Conservation (phyloP, 1,140 invertebrate species). For the Oppia nitens region DNA sequence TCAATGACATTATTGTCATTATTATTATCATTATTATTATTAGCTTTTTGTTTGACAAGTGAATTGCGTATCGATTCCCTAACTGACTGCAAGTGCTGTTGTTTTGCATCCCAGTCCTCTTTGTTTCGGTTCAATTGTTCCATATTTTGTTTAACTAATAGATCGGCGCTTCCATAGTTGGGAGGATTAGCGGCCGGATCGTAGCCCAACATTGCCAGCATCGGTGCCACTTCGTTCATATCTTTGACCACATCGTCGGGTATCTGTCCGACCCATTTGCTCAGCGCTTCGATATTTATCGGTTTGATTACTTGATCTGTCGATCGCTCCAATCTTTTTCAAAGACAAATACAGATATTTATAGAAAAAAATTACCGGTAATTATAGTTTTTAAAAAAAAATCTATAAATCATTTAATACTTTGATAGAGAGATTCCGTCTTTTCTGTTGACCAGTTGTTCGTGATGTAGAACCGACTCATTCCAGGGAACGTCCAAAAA, state of each 20-base stretch:
- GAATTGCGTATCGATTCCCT: constrained; percentile 19
- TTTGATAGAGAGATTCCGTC: constrained; percentile 69
- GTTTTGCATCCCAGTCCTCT: constrained; percentile 30
- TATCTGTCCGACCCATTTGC: constrained; percentile 88
- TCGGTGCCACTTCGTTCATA: constrained; percentile 78
- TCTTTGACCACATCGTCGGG: constrained; percentile 74
- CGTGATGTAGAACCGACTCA: constrained; percentile 88
- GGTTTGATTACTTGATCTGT: constrained; percentile 98
- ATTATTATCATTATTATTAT: not conserved
- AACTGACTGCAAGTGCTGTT: constrained; percentile 24
- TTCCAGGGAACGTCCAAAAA: constrained; percentile 91
- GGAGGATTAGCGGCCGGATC: constrained; percentile 86
- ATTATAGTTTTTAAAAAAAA: constrained; percentile 9
- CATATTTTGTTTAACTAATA: constrained; percentile 67
- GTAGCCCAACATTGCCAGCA: constrained; percentile 74
- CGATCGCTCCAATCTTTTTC: constrained; percentile 73
- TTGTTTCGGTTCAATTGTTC: constrained; percentile 32
- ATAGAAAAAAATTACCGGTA: not conserved
- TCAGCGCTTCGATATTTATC: constrained; percentile 84
- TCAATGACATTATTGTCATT: not conserved
- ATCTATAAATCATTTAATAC: constrained; percentile 42
- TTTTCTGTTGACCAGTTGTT: constrained; percentile 87
- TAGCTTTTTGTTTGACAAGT: constrained; percentile 3
- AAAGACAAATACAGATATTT: constrained; percentile 25
- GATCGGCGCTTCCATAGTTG: constrained; percentile 71